These are phyloP conservation scores for Prunella fulvescens DNA, from an alignment of 2,113 vertebrate genomes.

Conservation along the genomic window DNA sequence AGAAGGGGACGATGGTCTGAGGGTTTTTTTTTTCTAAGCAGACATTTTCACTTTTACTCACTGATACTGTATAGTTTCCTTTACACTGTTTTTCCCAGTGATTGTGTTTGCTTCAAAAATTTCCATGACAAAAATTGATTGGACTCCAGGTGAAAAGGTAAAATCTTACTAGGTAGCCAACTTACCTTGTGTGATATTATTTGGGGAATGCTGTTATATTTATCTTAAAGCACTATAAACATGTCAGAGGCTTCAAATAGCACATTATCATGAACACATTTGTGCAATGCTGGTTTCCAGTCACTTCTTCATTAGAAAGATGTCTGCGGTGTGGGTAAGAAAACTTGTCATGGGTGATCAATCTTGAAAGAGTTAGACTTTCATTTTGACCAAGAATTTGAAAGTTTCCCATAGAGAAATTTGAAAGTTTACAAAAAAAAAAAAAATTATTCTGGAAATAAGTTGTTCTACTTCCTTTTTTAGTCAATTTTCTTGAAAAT, in stretches of 20 bases:
- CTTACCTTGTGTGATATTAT: background rate
- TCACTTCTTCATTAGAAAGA: background rate
- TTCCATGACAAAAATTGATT: slow-evolving; percentile 76
- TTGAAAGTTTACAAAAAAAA: background rate
- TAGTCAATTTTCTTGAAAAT: background rate
- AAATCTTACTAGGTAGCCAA: background rate
- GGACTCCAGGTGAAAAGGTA: slow-evolving; percentile 83
- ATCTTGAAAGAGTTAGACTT: background rate
- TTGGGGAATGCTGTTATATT: background rate
- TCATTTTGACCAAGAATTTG: background rate
- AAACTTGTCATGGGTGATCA: background rate
- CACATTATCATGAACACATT: background rate
- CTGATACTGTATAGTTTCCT: slow-evolving; percentile 60
- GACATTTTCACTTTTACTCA: background rate
- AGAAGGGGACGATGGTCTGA: background rate
- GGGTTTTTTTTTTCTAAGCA: background rate
- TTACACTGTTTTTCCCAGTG: slow-evolving; percentile 68
- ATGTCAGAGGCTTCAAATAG: background rate
- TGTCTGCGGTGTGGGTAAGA: background rate
- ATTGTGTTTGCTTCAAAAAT: slow-evolving; percentile 78
- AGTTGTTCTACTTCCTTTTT: background rate
- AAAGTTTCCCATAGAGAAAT: background rate
- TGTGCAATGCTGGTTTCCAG: background rate
- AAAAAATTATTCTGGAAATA: background rate
- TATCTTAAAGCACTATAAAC: background rate